Base-by-base conservation (phyloP, 1,140 invertebrate species). In the Drosophila tropicalis region DNA sequence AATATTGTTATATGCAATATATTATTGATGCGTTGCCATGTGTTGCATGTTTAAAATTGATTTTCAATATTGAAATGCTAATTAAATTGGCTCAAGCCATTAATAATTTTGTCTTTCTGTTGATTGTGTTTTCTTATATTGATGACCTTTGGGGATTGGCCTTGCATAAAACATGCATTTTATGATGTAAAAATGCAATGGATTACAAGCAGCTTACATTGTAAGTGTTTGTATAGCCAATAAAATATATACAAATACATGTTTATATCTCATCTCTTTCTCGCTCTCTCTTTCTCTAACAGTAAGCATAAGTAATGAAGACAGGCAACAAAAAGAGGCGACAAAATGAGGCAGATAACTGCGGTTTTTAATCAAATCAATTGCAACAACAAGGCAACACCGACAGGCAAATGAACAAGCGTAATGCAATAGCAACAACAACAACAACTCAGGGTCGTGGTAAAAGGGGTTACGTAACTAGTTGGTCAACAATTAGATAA, bases 301-400 rank as follows among this genome's bases (percentile, higher is more conserved):
- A 3, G 17, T 47, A 51, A 12, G 44, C 44, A 51, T 51, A 51
- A 51, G 44, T 51, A 72, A 72, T 72, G 60, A 55, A 72, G 70
- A 47, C 41, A 72, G 63, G 62, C 68, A 72, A 51, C 29, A 54
- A 61, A 62, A 76, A 3, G 25, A 64, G 70, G 72, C 73, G 81
- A 86, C 82, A 81, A 85, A 79, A 71, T 87, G 82, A 76, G 77
- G 82, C 83, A 86, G 83, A 86, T 87, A 85, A 72, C 82, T 86
- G 82, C 79, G 82, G 82, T 87, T 86, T 86, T 87, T 86, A 87
- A 86, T 86, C 82, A 86, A 86, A 82, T 86, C 82, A 86, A 86
- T 72, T 87, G 79, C 82, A 79, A 79, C 61, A 66, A 58, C 70
- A 67, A 32, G 17, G 4, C 7, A 36, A 17, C 3, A 13, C 36